Percentiles rank a stretch among this genome's conserved stretches.
phyloP scores from a whole-genome alignment of 2,888 invertebrate species.

The Zeuzera pyrina region DNA sequence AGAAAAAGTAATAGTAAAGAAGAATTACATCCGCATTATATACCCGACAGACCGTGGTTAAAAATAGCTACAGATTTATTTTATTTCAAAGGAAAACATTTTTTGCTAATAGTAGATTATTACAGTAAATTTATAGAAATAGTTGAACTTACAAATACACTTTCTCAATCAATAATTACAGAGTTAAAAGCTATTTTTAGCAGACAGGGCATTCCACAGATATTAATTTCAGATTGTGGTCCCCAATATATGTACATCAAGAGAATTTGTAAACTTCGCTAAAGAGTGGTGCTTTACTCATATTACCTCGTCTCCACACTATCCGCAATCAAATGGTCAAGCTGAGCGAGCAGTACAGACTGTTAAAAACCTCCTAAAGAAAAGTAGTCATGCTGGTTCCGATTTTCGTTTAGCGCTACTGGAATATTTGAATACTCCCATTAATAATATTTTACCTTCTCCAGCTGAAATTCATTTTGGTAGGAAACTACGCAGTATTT shows the following conservation, averaged over 20 bases:
- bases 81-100: no score
- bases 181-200: background rate
- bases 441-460: no score
- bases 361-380: conserved; percentile 12
- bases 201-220: background rate
- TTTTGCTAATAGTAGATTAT: no score
- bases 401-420: conserved; percentile 7
- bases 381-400: conserved; percentile 1
- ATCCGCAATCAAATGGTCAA: conserved; percentile 16
- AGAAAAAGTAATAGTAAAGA: no score
- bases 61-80: background rate
- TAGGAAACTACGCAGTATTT: conserved; percentile 6
- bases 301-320: conserved; percentile 13
- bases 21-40: no score
- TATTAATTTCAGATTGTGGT: no score
- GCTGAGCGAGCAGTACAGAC: conserved; percentile 16
- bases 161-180: no score
- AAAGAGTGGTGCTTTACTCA: conserved; percentile 14
- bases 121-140: background rate
- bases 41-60: background rate
- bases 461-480: no score
- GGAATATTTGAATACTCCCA: no score
- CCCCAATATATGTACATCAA: no score
- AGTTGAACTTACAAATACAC: no score
- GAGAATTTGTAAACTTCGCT: conserved; percentile 11